Evolutionary conservation across 2,888 invertebrate genomes (phyloP).

Genomic region (Scelioninae gen. 1): DNA sequence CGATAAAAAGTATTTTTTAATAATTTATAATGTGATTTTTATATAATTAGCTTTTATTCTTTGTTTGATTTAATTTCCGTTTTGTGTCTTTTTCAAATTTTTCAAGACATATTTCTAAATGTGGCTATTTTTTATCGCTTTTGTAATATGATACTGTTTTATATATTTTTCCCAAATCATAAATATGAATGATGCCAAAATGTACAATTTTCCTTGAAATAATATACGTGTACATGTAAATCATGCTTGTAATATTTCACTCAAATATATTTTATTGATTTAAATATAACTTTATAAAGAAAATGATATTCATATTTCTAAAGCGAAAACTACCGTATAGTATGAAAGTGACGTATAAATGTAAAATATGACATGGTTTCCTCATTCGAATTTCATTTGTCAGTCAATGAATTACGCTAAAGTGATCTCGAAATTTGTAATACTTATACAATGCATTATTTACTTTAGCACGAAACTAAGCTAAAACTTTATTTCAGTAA

Average conservation of each 20-base stretch:
- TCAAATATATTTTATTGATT: conserved; percentile 56
- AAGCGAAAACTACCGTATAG: conserved; percentile 52
- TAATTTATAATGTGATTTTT: too few species aligned
- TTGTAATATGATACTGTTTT: conserved; percentile 14
- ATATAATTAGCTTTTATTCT: too few species aligned
- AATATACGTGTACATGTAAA: conserved; percentile 55
- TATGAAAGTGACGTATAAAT: conserved; percentile 39
- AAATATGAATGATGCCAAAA: conserved; percentile 35
- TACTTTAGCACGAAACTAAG: too few species aligned
- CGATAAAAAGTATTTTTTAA: too few species aligned
- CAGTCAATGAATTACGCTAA: conserved; percentile 16
- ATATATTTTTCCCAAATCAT: conserved; percentile 21
- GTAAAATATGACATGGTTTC: conserved; percentile 43
- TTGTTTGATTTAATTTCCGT: too few species aligned
- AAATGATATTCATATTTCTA: conserved; percentile 51
- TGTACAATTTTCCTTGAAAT: conserved; percentile 37
- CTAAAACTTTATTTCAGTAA: neutral
- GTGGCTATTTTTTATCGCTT: conserved; percentile 6
- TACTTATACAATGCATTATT: neutral
- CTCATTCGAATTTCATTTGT: conserved; percentile 26
- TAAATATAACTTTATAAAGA: conserved; percentile 50
- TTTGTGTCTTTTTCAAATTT: too few species aligned
- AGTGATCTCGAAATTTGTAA: neutral
- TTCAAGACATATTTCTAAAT: conserved; percentile 13
- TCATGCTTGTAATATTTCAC: conserved; percentile 54